Percentiles rank a stretch among this genome's conserved stretches.
phyloP scores from a whole-genome alignment of 2,888 invertebrate genomes.

The Eupithecia subumbrata region DNA sequence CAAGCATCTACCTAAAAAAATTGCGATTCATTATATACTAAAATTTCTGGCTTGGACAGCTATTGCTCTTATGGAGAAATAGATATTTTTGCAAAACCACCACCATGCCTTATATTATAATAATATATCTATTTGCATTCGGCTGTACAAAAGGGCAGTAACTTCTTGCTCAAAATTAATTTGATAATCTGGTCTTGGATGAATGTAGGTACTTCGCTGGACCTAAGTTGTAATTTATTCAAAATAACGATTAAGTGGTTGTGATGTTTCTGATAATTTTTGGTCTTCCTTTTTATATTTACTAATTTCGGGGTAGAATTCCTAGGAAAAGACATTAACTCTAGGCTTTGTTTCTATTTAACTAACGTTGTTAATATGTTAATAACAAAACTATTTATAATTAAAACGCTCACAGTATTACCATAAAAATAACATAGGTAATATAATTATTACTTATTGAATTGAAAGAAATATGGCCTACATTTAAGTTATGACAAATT shows the following conservation, averaged over 20 bases:
- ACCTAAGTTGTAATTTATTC: constrained; percentile 57
- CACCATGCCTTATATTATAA: background rate
- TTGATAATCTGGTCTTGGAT: constrained; percentile 44
- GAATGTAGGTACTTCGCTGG: constrained; percentile 52
- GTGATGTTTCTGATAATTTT: constrained; percentile 71
- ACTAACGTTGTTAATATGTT: constrained; percentile 58
- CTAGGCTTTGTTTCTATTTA: constrained; percentile 50
- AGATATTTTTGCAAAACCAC: constrained; percentile 1
- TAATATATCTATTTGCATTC: background rate
- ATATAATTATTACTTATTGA: constrained; percentile 2
- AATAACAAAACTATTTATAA: constrained; percentile 52
- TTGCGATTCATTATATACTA: background rate
- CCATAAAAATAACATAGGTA: constrained; percentile 7
- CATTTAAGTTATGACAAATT: background rate
- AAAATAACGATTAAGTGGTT: constrained; percentile 71
- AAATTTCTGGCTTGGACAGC: background rate
- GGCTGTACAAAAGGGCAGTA: background rate
- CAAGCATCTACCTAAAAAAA: constrained; percentile 52
- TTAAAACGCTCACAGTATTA: constrained; percentile 50
- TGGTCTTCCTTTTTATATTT: constrained; percentile 74
- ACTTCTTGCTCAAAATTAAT: constrained; percentile 41
- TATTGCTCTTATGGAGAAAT: background rate
- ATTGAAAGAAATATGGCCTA: constrained; percentile 2
- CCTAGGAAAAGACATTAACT: constrained; percentile 80
- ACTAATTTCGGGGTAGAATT: constrained; percentile 78